phyloP scores from a whole-genome alignment of 2,888 invertebrate species.

The Cephus nigrinus region DNA sequence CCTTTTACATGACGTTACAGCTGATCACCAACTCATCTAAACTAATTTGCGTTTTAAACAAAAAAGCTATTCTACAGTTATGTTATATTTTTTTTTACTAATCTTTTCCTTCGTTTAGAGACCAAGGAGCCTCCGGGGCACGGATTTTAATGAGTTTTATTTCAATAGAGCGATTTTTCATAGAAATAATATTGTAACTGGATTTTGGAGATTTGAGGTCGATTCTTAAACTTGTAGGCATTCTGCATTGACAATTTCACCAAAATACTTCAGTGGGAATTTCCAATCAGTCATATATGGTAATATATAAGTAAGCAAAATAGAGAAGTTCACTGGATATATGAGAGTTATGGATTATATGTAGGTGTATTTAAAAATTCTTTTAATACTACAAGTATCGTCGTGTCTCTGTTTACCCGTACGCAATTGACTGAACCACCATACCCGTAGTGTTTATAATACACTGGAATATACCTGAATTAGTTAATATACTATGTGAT shows the following conservation, averaged over 20 bases:
- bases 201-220: background rate
- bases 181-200: background rate
- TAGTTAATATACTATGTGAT: no score
- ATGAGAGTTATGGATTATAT: background rate
- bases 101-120: background rate
- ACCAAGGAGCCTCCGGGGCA: background rate
- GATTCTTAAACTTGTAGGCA: background rate
- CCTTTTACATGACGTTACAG: background rate
- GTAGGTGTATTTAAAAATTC: no score
- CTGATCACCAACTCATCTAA: background rate
- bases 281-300: background rate
- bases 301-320: background rate
- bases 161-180: background rate
- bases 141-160: background rate
- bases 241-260: background rate
- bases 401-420: no score
- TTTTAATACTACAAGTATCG: no score
- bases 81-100: background rate
- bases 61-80: background rate
- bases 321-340: background rate
- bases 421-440: no score
- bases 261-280: background rate
- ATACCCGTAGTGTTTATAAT: no score
- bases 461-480: no score
- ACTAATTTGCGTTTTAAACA: background rate